These are phyloP conservation scores for Lampris megalopsis DNA, from an alignment of 2,113 vertebrate genomes.

Conservation along the genomic window DNA sequence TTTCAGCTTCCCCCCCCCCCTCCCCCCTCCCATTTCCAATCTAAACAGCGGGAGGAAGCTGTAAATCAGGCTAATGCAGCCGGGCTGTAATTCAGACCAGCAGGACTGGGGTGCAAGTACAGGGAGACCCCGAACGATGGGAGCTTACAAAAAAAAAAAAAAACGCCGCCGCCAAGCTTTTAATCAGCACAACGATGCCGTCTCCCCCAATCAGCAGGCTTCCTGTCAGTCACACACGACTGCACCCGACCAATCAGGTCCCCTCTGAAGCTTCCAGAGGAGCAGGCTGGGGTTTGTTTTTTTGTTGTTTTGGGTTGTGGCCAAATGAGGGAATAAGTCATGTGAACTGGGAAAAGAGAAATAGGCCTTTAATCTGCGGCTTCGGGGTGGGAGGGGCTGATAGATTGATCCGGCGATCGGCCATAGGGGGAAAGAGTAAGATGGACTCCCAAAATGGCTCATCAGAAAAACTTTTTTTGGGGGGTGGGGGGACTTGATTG, in stretches of 20 bases:
- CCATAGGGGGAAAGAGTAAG: conserved; percentile 66
- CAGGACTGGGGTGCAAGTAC: conserved; percentile 65
- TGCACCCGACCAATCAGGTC: conserved; percentile 74
- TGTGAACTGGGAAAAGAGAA: conserved; percentile 72
- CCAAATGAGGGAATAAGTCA: conserved; percentile 75
- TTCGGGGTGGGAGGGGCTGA: conserved; percentile 69
- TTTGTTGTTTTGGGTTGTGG: conserved; percentile 66
- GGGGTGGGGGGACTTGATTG: conserved; percentile 39
- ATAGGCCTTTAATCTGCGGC: conserved; percentile 77
- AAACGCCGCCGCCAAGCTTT: conserved; percentile 73
- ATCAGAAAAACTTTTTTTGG: conserved; percentile 69
- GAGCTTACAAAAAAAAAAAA: too few species aligned
- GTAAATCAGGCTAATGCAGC: conserved; percentile 84
- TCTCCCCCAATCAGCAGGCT: conserved; percentile 81
- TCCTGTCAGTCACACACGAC: conserved; percentile 84
- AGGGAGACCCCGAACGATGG: conserved; percentile 66
- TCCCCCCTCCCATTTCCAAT: conserved; percentile 65
- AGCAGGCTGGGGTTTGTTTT: conserved; percentile 53
- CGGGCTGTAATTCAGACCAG: conserved; percentile 84
- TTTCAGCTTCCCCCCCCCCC: conserved; percentile 57
- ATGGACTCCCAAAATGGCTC: conserved; percentile 70
- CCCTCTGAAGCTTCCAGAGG: conserved; percentile 52
- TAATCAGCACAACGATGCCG: conserved; percentile 82
- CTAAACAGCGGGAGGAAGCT: conserved; percentile 85
- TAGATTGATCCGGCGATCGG: conserved; percentile 76